These are phyloP conservation scores for Neofelis nebulosa DNA, from an alignment of 2,113 vertebrate species.

Conservation along the genomic window DNA sequence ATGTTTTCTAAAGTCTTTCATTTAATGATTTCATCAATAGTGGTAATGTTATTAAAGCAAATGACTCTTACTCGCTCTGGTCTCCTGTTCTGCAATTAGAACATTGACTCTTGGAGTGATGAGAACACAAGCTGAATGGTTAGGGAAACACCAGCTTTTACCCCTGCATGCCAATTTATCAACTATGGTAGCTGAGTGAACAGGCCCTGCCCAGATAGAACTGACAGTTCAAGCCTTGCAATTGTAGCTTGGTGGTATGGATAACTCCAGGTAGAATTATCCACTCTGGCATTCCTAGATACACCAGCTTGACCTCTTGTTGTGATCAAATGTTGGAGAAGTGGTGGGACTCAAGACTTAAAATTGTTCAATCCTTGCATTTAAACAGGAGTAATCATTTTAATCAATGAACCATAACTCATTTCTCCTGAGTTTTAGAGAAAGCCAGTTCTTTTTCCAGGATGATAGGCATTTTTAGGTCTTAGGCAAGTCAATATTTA, in stretches of 20 bases:
- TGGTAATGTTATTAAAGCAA: background rate
- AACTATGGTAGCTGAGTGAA: background rate
- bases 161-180: background rate
- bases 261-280: no score
- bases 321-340: background rate
- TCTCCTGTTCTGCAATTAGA: background rate
- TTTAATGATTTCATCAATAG: background rate
- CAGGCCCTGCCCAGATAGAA: background rate
- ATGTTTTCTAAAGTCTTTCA: background rate
- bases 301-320: background rate
- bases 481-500: background rate
- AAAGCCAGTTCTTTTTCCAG: background rate
- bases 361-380: background rate
- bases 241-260: background rate
- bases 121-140: no score
- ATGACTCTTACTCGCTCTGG: background rate
- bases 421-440: background rate
- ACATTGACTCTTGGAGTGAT: background rate
- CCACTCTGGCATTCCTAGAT: background rate
- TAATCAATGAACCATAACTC: background rate
- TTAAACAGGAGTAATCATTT: background rate
- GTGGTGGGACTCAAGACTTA: background rate
- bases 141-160: background rate
- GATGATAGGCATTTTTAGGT: background rate
- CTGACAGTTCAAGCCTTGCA: background rate